Evolutionary conservation across 1,140 invertebrate species (phyloP).

Genomic region (Homarus americanus): DNA sequence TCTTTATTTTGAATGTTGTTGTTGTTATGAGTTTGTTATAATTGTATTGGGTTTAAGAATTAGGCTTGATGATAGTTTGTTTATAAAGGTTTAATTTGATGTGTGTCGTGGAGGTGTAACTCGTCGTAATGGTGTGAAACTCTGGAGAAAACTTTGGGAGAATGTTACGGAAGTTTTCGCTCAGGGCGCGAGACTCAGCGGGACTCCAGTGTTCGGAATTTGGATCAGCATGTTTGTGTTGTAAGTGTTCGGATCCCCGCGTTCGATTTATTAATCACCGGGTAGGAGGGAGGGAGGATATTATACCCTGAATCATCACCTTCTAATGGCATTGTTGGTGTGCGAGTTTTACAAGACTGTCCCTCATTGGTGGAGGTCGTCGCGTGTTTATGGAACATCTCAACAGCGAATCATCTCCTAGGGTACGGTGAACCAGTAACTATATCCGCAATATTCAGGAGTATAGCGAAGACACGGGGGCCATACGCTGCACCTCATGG

Average conservation of each 20-base stretch:
- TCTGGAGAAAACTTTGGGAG: neutral
- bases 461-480: neutral
- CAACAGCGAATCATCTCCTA: neutral
- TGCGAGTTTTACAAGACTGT: neutral
- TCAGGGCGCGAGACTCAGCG: slow-evolving; percentile 43
- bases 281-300: too few relatives aligned
- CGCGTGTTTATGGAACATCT: neutral
- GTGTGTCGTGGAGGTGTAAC: neutral
- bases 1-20: too few relatives aligned
- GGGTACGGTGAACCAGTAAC: neutral
- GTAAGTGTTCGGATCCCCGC: slow-evolving; percentile 53
- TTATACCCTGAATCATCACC: neutral
- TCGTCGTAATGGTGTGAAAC: too few relatives aligned
- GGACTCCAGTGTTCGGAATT: slow-evolving; percentile 49
- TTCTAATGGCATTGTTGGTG: neutral
- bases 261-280: slow-evolving; percentile 46
- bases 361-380: too few relatives aligned
- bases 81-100: neutral
- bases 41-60: too few relatives aligned
- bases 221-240: slow-evolving; percentile 69
- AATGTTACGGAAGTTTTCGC: slow-evolving; percentile 46
- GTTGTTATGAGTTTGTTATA: too few relatives aligned
- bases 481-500: slow-evolving; percentile 1
- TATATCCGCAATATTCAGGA: neutral
- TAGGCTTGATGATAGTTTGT: too few relatives aligned